A percentile compares a stretch with the other conserved stretches of the same genome.
Conservation (phyloP, 2,113 vertebrate genomes). For the Piaya cayana region DNA sequence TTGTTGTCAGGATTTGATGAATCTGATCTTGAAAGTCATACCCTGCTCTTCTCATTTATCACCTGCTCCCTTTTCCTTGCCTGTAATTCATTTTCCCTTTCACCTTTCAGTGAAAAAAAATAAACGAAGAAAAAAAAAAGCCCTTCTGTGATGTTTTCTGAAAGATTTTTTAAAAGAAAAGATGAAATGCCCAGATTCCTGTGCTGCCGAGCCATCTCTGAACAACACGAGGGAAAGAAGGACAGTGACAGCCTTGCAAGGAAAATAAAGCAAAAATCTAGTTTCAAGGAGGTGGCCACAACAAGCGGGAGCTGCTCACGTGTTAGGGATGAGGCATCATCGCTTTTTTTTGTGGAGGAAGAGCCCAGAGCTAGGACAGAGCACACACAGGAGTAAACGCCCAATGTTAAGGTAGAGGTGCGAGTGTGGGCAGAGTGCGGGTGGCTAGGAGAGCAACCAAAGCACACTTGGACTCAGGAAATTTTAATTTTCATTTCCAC, state of each 20-base stretch:
- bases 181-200: not conserved
- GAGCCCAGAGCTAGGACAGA: not conserved
- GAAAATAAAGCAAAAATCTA: not conserved
- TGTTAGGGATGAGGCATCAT: not conserved
- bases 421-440: rapidly evolving
- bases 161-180: not conserved
- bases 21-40: conserved; percentile 20
- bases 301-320: not conserved
- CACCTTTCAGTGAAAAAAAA: not conserved
- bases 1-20: not conserved
- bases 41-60: conserved; percentile 4
- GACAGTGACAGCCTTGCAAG: not conserved
- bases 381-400: rapidly evolving
- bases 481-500: not conserved
- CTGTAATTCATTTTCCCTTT: conserved; percentile 15
- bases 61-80: not conserved
- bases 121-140: not conserved
- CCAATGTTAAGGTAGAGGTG: rapidly evolving
- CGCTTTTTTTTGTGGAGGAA: not conserved
- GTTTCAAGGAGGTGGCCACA: not conserved
- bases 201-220: not conserved
- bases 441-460: not conserved
- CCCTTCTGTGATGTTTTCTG: not conserved
- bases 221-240: not conserved
- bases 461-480: not conserved